Percentiles rank a stretch among this genome's conserved stretches.
phyloP scores from a whole-genome alignment of 2,888 invertebrate species.

The Mamestra brassicae region DNA sequence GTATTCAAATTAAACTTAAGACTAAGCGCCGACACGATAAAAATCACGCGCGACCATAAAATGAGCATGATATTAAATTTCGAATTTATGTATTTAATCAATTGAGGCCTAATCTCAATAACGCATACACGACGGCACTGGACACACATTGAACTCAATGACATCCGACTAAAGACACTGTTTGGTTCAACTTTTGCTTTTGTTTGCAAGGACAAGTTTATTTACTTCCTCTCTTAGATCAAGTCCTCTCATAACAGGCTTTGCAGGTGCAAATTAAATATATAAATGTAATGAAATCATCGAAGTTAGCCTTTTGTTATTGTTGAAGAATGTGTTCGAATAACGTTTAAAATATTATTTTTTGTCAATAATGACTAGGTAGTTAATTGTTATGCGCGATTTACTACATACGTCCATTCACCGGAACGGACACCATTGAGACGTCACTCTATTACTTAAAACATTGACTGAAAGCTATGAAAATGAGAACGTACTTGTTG shows the following conservation, averaged over 20 bases:
- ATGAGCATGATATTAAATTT: slow-evolving; percentile 9
- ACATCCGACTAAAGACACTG: slow-evolving; percentile 47
- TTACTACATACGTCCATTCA: slow-evolving; percentile 77
- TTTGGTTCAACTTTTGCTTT: slow-evolving; percentile 68
- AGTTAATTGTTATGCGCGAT: slow-evolving; percentile 74
- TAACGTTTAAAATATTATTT: slow-evolving; percentile 63
- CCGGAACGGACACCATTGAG: slow-evolving; percentile 83
- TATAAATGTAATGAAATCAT: slow-evolving; percentile 32
- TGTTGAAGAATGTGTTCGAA: slow-evolving; percentile 62
- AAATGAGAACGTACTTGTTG: slow-evolving; percentile 82
- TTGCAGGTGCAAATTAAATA: slow-evolving; percentile 36
- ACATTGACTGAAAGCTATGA: slow-evolving; percentile 71
- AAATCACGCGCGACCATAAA: slow-evolving; percentile 15
- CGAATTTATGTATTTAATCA: slow-evolving; percentile 17
- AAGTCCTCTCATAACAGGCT: slow-evolving; percentile 34
- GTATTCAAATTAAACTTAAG: slow-evolving; percentile 30
- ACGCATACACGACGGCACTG: slow-evolving; percentile 21
- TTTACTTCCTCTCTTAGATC: slow-evolving; percentile 60
- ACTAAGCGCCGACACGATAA: slow-evolving; percentile 1
- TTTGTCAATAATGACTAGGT: slow-evolving; percentile 69
- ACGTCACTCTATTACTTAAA: slow-evolving; percentile 74
- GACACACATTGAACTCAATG: slow-evolving; percentile 40
- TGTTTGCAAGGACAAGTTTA: slow-evolving; percentile 58
- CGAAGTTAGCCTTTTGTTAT: slow-evolving; percentile 29
- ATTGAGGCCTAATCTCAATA: slow-evolving; percentile 29